Evolutionary conservation across 2,888 invertebrate species (phyloP), one percentile per base, ranked within the genome.

Genomic region (Tetanocera ferruginea): DNA sequence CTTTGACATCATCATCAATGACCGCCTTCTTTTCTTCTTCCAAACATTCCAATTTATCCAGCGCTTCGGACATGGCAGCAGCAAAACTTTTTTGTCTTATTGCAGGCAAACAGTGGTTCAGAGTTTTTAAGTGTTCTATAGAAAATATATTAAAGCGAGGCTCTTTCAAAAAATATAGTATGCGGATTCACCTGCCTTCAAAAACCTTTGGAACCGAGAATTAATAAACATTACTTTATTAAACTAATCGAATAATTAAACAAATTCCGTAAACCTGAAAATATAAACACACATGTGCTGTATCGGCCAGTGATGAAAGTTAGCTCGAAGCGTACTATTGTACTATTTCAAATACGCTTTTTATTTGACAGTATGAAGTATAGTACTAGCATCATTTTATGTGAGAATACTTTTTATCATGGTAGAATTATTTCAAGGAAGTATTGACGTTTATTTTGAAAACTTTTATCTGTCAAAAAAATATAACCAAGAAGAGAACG

Each of bases 171-270:
- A 64, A 0, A 17, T 66, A 25, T 51, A 3, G n/a, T 23, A 28
- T 49, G n/a, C 23, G 69, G 84, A 85, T 85, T 86, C 83, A 88
- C 88, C 88, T 87, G 88, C 86, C 87, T 87, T 88, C 49, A 73
- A 28, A 69, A 77, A 76, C 23, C 52, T 69, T 71, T 79, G 17
- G 17, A 76, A 23, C 51, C 74, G 78, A 52, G 49, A 67, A 28
- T 64, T 55, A 64, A 76, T 43, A 74, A 80, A 62, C 81, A 82
- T 82, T 55, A 77, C 78, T 71, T 75, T 14, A 51, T 23, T 31
- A 31, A 19, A 37, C 8, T 8, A 37, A 37, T n/a, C 31, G 37
- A 17, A 6, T 6, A 14, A 11, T 14, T 23, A 23, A 17, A 37
- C 14, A 43, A n/a, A 9, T 49, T 31, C 2, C 6, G 23, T 69